These are phyloP conservation scores for Cheilosia soror DNA, from an alignment of 2,888 invertebrate genomes.

Conservation along the genomic window DNA sequence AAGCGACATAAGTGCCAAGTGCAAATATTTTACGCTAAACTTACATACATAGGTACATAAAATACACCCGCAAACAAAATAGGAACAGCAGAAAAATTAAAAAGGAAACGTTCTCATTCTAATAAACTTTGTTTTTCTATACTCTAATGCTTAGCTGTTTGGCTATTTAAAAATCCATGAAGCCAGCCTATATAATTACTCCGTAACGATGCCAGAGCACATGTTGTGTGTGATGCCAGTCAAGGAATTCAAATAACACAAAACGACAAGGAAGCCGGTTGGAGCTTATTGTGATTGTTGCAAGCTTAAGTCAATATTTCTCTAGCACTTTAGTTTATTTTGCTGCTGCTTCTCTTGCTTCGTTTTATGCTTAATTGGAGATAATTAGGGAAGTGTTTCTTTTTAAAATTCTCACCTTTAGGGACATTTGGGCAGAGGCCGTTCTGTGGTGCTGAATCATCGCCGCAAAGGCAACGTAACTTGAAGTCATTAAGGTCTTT, in stretches of 20 bases:
- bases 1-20: constrained; percentile 52
- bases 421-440: constrained; percentile 87
- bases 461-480: constrained; percentile 88
- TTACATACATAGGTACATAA: constrained; percentile 4
- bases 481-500: constrained; percentile 87
- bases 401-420: constrained; percentile 85
- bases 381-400: constrained; percentile 25
- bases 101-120: constrained; percentile 16
- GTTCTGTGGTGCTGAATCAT: constrained; percentile 88
- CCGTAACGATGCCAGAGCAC: constrained; percentile 5
- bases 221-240: constrained; percentile 17
- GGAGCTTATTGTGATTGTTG: constrained; percentile 32
- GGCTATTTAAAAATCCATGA: constrained; percentile 43
- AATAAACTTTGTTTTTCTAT: constrained; percentile 44
- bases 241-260: constrained; percentile 23
- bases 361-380: constrained; percentile 30
- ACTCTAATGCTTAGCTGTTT: constrained; percentile 22
- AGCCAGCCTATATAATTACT: constrained; percentile 39
- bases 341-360: constrained; percentile 27
- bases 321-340: constrained; percentile 38
- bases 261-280: neutral
- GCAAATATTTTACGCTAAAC: constrained; percentile 39
- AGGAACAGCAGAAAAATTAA: constrained; percentile 3
- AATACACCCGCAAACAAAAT: neutral
- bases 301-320: constrained; percentile 47